Conservation (phyloP, 2,113 vertebrate genomes). For the Hiodon alosoides region DNA sequence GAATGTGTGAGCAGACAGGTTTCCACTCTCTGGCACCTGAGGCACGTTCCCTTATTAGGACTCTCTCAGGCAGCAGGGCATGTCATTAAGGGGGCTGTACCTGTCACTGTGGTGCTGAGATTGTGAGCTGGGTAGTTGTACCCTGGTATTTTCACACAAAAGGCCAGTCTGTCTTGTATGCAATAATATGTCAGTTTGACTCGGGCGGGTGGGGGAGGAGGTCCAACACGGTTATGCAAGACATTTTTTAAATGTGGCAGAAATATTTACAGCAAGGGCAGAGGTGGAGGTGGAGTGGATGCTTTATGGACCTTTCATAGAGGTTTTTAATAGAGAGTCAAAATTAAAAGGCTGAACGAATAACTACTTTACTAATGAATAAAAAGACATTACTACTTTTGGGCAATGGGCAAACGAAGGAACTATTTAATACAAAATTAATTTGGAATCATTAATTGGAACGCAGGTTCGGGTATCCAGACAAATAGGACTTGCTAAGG, state of each 20-base stretch:
- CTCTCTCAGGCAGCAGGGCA: slow-evolving; percentile 2
- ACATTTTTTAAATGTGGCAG: neutral
- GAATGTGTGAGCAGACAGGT: neutral
- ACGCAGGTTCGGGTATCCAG: too few relatives aligned
- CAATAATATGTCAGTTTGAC: slow-evolving; percentile 8
- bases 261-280: neutral
- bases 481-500: too few relatives aligned
- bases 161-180: slow-evolving; percentile 15
- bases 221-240: neutral
- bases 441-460: too few relatives aligned
- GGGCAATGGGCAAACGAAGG: too few relatives aligned
- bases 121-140: slow-evolving; percentile 1
- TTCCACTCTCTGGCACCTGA: neutral
- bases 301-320: neutral
- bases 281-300: neutral
- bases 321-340: neutral
- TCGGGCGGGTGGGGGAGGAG: neutral
- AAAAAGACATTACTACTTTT: too few relatives aligned
- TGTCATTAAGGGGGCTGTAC: slow-evolving; percentile 35
- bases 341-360: slow-evolving; percentile 5
- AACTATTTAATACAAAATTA: too few relatives aligned
- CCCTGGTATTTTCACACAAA: slow-evolving; percentile 34
- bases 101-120: slow-evolving; percentile 16
- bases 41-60: slow-evolving; percentile 11
- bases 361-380: too few relatives aligned